phyloP scores from a whole-genome alignment of 2,113 vertebrate genomes.

The Scortum barcoo region DNA sequence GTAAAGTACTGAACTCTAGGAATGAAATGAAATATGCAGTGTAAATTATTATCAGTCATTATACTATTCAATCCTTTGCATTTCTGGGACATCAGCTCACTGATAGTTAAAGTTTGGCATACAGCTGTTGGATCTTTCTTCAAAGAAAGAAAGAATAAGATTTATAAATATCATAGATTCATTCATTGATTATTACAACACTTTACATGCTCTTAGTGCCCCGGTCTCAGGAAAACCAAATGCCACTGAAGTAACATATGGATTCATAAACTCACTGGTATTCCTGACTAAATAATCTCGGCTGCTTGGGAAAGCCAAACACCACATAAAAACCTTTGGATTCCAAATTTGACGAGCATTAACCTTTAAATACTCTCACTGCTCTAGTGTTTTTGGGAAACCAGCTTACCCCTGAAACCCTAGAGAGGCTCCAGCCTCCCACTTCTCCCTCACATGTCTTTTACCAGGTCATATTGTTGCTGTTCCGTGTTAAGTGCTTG shows the following conservation, averaged over 20 bases:
- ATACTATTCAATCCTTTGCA: neutral
- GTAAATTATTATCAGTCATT: neutral
- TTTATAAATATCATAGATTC: neutral
- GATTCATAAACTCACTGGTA: constrained; percentile 4
- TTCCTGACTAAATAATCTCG: neutral
- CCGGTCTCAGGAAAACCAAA: neutral
- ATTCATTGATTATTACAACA: neutral
- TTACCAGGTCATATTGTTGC: constrained; percentile 67
- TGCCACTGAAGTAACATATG: constrained; percentile 8
- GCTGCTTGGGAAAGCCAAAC: constrained; percentile 13
- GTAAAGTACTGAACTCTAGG: neutral
- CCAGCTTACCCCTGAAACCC: constrained; percentile 59
- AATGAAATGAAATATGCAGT: neutral
- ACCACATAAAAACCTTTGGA: constrained; percentile 27
- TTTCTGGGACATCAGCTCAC: neutral
- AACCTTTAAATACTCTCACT: constrained; percentile 40
- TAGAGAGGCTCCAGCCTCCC: constrained; percentile 35
- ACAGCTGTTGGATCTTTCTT: neutral
- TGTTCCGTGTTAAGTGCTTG: constrained; percentile 70
- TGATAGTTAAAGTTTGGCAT: neutral
- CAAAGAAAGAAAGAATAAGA: no score
- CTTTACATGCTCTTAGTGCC: neutral
- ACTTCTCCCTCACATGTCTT: constrained; percentile 45
- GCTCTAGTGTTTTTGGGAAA: constrained; percentile 37
- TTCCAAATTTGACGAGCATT: constrained; percentile 54